Evolutionary conservation across 2,888 invertebrate genomes (phyloP).

Genomic region (Drosophila greeni): DNA sequence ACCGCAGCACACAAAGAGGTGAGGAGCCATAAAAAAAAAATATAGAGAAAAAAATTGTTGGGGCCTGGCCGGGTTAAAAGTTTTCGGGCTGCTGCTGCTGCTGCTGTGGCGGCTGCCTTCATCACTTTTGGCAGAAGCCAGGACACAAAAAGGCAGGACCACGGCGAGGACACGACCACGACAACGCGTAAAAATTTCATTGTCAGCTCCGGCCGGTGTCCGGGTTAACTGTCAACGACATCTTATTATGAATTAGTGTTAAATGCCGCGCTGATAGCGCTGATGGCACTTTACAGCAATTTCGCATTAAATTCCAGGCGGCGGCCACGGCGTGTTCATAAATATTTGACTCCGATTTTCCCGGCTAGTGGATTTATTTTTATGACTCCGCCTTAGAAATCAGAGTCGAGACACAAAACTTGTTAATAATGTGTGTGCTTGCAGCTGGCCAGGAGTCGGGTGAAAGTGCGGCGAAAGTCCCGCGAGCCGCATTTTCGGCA

Average conservation of each 20-base stretch:
- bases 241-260: slow-evolving; percentile 76
- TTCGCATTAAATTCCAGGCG: slow-evolving; percentile 54
- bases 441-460: slow-evolving; percentile 18
- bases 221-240: slow-evolving; percentile 75
- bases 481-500: slow-evolving; percentile 76
- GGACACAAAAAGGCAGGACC: slow-evolving; percentile 20
- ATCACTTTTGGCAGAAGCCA: slow-evolving; percentile 50
- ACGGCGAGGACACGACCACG: slow-evolving; percentile 42
- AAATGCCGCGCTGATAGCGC: slow-evolving; percentile 68
- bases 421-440: slow-evolving; percentile 59
- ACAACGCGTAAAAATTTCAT: slow-evolving; percentile 57
- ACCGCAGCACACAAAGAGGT: slow-evolving; percentile 53
- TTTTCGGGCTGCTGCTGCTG: slow-evolving; percentile 15
- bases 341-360: slow-evolving; percentile 54
- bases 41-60: slow-evolving; percentile 25
- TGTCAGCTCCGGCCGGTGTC: slow-evolving; percentile 56
- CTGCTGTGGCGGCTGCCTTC: slow-evolving; percentile 54
- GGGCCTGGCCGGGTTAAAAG: slow-evolving; percentile 28
- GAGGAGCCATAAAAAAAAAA: slow-evolving; percentile 53
- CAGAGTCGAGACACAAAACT: slow-evolving; percentile 63
- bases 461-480: slow-evolving; percentile 19
- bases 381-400: slow-evolving; percentile 57
- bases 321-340: slow-evolving; percentile 47
- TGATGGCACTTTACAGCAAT: slow-evolving; percentile 63
- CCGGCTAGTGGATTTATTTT: slow-evolving; percentile 67